Base-by-base conservation (phyloP, 2,797 vertebrate species). In the Catharus ustulatus region DNA sequence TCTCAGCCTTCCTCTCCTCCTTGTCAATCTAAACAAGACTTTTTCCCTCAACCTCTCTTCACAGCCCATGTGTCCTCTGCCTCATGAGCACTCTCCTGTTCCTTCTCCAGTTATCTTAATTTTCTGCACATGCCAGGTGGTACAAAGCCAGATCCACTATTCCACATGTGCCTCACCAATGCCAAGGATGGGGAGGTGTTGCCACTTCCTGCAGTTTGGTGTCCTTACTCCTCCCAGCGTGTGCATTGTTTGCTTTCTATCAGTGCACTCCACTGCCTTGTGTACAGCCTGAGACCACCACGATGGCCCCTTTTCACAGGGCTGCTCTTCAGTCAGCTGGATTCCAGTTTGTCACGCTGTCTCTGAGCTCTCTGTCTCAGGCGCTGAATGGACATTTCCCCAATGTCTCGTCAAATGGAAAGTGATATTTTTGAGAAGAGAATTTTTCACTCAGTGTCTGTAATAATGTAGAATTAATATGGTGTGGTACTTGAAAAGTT, bases 161-260 rank as follows among this genome's bases (percentile, higher is more conserved):
- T 73, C 32, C 63, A 42, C 29, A 4, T 0, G 19, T 54, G 55
- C 15, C 27, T 80, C 52, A 26, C 24, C 14, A n/a, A 22, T 24
- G 54, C 38, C 34, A 72, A 29, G n/a, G 11, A 49, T 38, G 66
- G 86, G 36, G 68, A 64, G 26, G 15, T 7, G n/a, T 16, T 34
- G 48, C 12, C 5, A 5, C 7, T 26, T 45, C 16, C 49, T 45
- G 30, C 45, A 77, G 45, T 63, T 78, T 51, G 8, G n/a, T 86
- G 61, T 22, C 63, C 0, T 0, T 30, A 6, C n/a, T 62, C 21
- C 16, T 54, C 21, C 36, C 67, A 20, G 2, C 1, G 1, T 19
- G 10, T n/a, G 5, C 36, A 9, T 3, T 11, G 6, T 43, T 72
- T 74, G 30, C 49, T 67, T 59, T 58, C 24, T 17, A 6, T 32